Percentiles rank a stretch among this genome's conserved stretches.
Evolutionary conservation across 1,140 invertebrate species (phyloP).

Genomic region (Papilio polyxenes): DNA sequence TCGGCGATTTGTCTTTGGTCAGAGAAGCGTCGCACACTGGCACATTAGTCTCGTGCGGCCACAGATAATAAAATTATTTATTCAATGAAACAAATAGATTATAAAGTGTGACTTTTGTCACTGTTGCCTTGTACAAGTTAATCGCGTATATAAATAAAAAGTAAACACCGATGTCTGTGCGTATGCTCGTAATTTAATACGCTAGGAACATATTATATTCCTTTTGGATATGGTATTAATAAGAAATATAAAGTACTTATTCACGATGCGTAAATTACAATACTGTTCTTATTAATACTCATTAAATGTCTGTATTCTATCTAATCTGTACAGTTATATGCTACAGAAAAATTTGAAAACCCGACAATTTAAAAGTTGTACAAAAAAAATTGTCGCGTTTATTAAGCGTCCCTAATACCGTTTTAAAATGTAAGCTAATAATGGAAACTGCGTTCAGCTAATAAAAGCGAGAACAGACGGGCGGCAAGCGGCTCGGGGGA

Average conservation of each 20-base stretch:
- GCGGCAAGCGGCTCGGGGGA: conserved; percentile 40
- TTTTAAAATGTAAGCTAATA: conserved; percentile 61
- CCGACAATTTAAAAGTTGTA: not conserved
- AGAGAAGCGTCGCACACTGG: conserved; percentile 38
- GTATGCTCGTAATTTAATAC: conserved; percentile 46
- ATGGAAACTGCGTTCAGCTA: conserved; percentile 58
- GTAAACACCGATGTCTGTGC: conserved; percentile 39
- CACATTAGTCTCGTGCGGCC: not conserved
- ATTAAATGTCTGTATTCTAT: not conserved
- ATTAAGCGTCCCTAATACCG: conserved; percentile 48
- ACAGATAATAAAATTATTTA: conserved; percentile 73
- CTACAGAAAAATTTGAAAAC: not conserved
- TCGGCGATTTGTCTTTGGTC: conserved; percentile 57
- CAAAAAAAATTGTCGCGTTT: conserved; percentile 13
- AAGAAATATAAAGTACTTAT: not conserved
- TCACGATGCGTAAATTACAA: not conserved
- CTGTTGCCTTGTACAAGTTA: conserved; percentile 63
- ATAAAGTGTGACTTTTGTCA: conserved; percentile 76
- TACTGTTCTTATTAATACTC: not conserved
- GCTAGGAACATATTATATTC: conserved; percentile 36
- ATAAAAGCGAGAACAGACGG: conserved; percentile 62
- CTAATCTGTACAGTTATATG: not conserved
- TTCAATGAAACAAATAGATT: conserved; percentile 75
- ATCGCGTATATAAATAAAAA: conserved; percentile 67
- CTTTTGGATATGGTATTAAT: conserved; percentile 9